Conservation (phyloP, 2,888 invertebrate species). For the Stictocephala bisonia region DNA sequence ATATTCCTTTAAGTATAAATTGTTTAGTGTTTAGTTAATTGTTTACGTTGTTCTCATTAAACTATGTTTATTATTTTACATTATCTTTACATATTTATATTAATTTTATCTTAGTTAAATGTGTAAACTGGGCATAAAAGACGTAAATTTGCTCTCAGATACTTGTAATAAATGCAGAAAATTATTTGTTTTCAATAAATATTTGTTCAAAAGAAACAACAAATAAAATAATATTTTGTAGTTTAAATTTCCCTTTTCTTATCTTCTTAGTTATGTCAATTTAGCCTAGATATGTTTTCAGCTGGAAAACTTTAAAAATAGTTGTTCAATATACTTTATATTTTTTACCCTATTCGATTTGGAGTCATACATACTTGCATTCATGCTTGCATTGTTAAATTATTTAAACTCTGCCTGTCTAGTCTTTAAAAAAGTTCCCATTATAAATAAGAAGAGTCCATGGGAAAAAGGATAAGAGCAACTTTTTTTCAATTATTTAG, state of each 20-base stretch:
- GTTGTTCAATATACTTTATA: neutral
- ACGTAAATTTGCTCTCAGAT: conserved; percentile 38
- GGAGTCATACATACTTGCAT: no score
- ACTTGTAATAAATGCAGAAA: conserved; percentile 34
- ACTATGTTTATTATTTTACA: conserved; percentile 31
- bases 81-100: conserved; percentile 18
- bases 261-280: neutral
- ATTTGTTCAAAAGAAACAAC: conserved; percentile 30
- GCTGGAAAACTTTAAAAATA: neutral
- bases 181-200: conserved; percentile 39
- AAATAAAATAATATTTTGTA: neutral
- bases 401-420: no score
- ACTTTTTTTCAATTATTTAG: no score
- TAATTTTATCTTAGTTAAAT: conserved; percentile 34
- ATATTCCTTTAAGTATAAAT: conserved; percentile 22
- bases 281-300: neutral
- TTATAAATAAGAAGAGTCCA: no score
- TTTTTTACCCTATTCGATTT: neutral
- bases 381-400: no score
- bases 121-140: conserved; percentile 38
- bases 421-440: no score
- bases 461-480: no score
- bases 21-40: conserved; percentile 29
- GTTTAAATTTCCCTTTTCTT: no score
- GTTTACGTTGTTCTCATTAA: conserved; percentile 38